Evolutionary conservation across 2,888 invertebrate genomes (phyloP).

Genomic region (Willowsia nigromaculata): DNA sequence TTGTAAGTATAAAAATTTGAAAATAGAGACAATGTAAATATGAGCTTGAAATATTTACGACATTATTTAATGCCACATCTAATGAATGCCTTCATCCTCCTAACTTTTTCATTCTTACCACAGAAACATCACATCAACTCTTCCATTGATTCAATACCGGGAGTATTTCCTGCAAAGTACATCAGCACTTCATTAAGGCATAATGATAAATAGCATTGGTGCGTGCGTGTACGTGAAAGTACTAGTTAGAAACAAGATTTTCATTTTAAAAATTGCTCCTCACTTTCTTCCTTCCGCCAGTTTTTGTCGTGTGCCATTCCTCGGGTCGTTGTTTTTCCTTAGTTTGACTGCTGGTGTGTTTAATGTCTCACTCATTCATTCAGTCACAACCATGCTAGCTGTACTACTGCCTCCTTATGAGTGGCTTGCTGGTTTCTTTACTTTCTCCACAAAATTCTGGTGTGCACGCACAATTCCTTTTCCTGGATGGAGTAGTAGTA

Average conservation of each 20-base stretch:
- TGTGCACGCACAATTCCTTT: background rate
- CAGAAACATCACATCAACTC: no score
- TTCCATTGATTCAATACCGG: no score
- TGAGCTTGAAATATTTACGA: no score
- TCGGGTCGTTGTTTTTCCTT: background rate
- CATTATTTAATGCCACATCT: no score
- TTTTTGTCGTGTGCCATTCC: background rate
- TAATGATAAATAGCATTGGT: background rate
- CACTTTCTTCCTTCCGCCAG: background rate
- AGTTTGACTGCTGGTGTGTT: background rate
- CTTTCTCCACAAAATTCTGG: background rate
- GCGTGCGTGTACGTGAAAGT: background rate
- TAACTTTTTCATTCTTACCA: no score
- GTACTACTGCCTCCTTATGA: background rate
- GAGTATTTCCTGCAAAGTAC: no score
- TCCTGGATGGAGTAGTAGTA: background rate
- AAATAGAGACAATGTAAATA: no score
- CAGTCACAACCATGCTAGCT: background rate
- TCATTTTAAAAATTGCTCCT: background rate
- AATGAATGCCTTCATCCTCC: no score
- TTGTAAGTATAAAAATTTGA: no score
- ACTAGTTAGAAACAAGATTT: background rate
- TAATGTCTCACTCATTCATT: slow-evolving; percentile 33
- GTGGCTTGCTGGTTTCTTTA: background rate
- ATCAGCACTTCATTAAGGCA: no score